Evolutionary conservation across 2,888 invertebrate genomes (phyloP), one percentile per base, ranked within the genome.

Genomic region (Oscheius sp.): DNA sequence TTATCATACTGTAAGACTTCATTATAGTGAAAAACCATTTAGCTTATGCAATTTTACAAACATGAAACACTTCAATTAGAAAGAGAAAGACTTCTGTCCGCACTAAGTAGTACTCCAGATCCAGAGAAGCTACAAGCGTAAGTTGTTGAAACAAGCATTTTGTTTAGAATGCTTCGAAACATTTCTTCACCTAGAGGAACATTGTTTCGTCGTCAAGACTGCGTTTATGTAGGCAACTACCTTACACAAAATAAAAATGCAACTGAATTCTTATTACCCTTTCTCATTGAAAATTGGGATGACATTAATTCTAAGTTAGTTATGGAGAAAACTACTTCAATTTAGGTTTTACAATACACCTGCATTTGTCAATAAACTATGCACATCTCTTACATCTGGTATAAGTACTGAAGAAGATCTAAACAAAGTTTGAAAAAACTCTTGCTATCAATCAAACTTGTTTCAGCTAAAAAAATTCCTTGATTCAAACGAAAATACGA

Each of bases 201-300:
- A 0, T 65, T 73, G 5, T 75, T 84, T 61, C 73, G 84, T 12
- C 67, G 80, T 17, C 84, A 84, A 68, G 84, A 84, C 59, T 73
- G 76, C 49, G 64, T 76, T 0, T 56, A 67, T 1, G 72, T 82
- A 6, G 81, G 80, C 64, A 5, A 36, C 1, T 71, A 64, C 17
- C 68, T 84, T 44, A 63, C 71, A 26, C 17, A 54, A 6, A 75
- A 77, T 45, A 68, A 69, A 17, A 75, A 59, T 44, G 28, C 59
- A 2, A 24, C 77, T n/a, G 78, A 80, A 38, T 57, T 77, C 1
- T 68, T 81, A 54, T 71, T 84, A 41, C 80, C 80, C 38, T 82
- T 78, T 54, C 54, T 84, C 61, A 71, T 82, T 30, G 79, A 78
- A 9, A 68, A 81, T 65, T 84, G 84, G 84, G 68, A 71, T 47